phyloP scores from a whole-genome alignment of 2,113 vertebrate genomes.

The Semnornis frantzii region DNA sequence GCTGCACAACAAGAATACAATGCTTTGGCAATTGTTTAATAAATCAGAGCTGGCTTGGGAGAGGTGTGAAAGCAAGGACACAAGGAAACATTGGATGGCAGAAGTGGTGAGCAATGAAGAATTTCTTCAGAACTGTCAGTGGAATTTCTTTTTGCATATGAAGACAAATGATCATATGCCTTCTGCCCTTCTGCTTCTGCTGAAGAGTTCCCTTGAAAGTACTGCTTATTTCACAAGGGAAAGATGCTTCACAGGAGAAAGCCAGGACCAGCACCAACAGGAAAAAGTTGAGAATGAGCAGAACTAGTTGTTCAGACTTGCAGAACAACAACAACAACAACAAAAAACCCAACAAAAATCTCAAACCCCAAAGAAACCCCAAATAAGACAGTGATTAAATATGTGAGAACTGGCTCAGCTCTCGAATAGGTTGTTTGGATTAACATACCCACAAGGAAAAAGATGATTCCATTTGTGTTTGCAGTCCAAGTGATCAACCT shows the following conservation, averaged over 20 bases:
- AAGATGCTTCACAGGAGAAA: neutral
- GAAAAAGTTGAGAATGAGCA: neutral
- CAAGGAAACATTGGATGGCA: neutral
- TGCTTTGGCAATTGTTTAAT: neutral
- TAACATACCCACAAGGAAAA: conserved; percentile 1
- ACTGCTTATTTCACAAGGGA: neutral
- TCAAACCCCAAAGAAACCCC: neutral
- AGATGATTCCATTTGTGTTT: neutral
- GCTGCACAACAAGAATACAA: neutral
- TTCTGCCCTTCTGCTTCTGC: neutral
- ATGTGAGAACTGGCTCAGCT: conserved; percentile 27
- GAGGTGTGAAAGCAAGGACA: neutral
- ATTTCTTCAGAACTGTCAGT: neutral
- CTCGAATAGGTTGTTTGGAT: neutral
- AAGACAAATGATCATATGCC: neutral
- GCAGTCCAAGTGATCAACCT: neutral
- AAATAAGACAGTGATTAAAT: neutral
- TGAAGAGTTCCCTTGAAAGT: neutral
- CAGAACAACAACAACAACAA: neutral
- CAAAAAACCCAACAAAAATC: too few species aligned
- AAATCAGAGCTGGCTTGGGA: neutral
- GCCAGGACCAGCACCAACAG: neutral
- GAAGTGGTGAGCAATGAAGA: neutral
- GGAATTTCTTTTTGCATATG: neutral
- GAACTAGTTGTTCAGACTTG: conserved; percentile 30